These are phyloP conservation scores for Anarsia innoxiella DNA, from an alignment of 2,888 invertebrate species.

Conservation along the genomic window DNA sequence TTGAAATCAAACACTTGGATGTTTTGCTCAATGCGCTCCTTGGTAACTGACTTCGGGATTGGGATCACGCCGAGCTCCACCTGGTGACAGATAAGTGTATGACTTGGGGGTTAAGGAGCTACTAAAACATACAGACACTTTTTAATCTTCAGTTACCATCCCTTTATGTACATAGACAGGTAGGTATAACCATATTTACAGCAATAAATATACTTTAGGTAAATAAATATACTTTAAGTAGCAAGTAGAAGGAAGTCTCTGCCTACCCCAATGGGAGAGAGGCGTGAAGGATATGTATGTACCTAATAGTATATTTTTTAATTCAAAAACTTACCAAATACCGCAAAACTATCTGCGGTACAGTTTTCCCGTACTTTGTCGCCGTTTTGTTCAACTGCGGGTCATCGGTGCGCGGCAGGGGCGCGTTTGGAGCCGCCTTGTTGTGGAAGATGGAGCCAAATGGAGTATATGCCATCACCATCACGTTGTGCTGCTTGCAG, in stretches of 20 bases:
- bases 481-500: conserved; percentile 78
- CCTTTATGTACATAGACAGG: not conserved
- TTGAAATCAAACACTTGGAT: conserved; percentile 50
- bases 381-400: no score
- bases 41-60: conserved; percentile 49
- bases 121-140: not conserved
- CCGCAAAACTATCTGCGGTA: conserved; percentile 78
- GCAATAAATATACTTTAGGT: not conserved
- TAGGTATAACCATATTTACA: not conserved
- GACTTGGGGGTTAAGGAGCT: not conserved
- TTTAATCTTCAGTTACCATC: not conserved
- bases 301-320: not conserved
- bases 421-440: conserved; percentile 62
- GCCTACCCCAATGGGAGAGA: no score
- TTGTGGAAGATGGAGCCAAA: conserved; percentile 72
- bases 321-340: conserved; percentile 72
- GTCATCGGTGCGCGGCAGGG: conserved; percentile 71
- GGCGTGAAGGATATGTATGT: not conserved
- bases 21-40: conserved; percentile 40
- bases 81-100: conserved; percentile 25
- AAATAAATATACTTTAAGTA: not conserved
- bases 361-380: conserved; percentile 77
- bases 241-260: no score
- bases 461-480: conserved; percentile 83
- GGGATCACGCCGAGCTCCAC: conserved; percentile 51